These are phyloP conservation scores for Falco punctatus DNA, from an alignment of 2,113 vertebrate species.

Conservation along the genomic window DNA sequence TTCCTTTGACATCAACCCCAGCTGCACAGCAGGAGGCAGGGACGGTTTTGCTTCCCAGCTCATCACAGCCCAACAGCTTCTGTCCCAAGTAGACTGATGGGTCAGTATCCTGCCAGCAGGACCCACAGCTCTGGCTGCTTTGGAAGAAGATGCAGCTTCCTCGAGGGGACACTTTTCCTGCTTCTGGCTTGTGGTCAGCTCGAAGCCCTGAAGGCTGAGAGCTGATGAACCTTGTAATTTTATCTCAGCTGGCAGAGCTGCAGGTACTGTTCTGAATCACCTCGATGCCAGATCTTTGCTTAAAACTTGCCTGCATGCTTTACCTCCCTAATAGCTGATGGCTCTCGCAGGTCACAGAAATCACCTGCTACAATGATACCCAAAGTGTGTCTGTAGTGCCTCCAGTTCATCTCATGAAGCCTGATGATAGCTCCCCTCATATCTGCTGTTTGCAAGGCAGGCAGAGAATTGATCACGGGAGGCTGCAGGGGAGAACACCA, in stretches of 20 bases:
- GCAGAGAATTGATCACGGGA: background rate
- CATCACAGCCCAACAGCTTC: background rate
- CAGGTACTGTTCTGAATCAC: background rate
- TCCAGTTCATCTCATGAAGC: background rate
- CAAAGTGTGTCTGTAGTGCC: background rate
- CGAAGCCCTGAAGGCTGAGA: background rate
- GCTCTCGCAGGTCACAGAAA: background rate
- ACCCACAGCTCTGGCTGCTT: background rate
- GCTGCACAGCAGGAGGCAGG: background rate
- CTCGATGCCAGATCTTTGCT: background rate
- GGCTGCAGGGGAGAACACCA: background rate
- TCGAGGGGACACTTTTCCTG: background rate
- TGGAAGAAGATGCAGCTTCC: background rate
- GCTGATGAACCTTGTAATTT: background rate
- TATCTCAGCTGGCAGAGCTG: background rate
- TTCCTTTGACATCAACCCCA: background rate
- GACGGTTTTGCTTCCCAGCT: background rate
- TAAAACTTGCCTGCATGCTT: background rate
- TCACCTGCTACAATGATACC: background rate
- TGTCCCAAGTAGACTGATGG: fast-evolving
- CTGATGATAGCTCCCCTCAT: background rate
- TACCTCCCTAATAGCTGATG: background rate
- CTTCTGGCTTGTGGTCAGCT: background rate
- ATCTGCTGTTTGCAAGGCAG: background rate
- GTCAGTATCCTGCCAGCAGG: background rate